A percentile compares a stretch with the other conserved stretches of the same genome.
Conservation (phyloP, 2,888 invertebrate species). For the Choreutis nemorana region DNA sequence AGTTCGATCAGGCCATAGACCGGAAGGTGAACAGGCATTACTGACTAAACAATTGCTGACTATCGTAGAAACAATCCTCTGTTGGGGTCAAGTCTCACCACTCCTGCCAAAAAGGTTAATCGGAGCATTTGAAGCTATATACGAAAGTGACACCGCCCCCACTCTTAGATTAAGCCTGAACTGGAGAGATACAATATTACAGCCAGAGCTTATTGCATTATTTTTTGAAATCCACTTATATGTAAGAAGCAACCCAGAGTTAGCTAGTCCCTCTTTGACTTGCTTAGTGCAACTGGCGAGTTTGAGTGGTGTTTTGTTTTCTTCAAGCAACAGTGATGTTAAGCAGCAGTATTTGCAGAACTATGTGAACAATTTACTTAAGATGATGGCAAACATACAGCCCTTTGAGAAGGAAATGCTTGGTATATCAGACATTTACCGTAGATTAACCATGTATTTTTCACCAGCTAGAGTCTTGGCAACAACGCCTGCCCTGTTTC, state of each 20-base stretch:
- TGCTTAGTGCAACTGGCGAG: slow-evolving; percentile 81
- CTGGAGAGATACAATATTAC: slow-evolving; percentile 82
- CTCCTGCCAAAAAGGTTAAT: slow-evolving; percentile 73
- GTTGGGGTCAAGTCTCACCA: slow-evolving; percentile 82
- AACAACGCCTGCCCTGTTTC: slow-evolving; percentile 46
- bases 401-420: slow-evolving; percentile 50
- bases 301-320: slow-evolving; percentile 45
- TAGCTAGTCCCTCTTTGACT: slow-evolving; percentile 80
- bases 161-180: slow-evolving; percentile 69
- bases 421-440: slow-evolving; percentile 52
- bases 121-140: slow-evolving; percentile 74
- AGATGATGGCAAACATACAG: slow-evolving; percentile 50
- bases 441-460: slow-evolving; percentile 52
- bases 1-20: slow-evolving; percentile 47
- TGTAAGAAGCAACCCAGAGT: slow-evolving; percentile 76
- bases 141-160: slow-evolving; percentile 71
- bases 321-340: slow-evolving; percentile 27
- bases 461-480: slow-evolving; percentile 43
- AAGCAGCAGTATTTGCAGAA: slow-evolving; percentile 55
- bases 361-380: slow-evolving; percentile 50
- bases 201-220: slow-evolving; percentile 76
- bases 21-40: slow-evolving; percentile 57
- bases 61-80: slow-evolving; percentile 80
- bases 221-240: slow-evolving; percentile 87
- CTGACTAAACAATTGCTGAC: slow-evolving; percentile 75